phyloP scores from a whole-genome alignment of 2,113 vertebrate species.

The Azemiops feae region DNA sequence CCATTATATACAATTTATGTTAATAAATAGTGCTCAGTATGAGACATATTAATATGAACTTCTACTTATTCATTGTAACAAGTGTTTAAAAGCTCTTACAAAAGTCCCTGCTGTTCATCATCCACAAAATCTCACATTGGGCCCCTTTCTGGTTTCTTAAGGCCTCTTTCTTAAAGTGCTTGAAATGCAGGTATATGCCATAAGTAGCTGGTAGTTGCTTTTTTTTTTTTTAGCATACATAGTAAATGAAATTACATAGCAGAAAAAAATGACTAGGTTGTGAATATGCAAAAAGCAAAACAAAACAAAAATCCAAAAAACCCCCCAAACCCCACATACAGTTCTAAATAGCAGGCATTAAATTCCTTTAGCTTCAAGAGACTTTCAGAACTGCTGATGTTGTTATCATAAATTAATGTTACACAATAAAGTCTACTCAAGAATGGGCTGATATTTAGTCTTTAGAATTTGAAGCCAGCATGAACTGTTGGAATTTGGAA shows the following conservation, averaged over 20 bases:
- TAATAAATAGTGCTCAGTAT: background rate
- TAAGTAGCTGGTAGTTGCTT: background rate
- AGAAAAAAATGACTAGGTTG: background rate
- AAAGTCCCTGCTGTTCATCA: background rate
- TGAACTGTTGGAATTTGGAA: background rate
- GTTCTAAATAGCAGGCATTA: background rate
- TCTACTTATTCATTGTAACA: background rate
- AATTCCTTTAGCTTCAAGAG: background rate
- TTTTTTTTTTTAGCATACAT: background rate
- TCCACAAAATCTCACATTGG: background rate
- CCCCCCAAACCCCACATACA: background rate
- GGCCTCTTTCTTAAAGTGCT: background rate
- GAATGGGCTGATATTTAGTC: background rate
- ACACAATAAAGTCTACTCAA: background rate
- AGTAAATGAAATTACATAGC: background rate
- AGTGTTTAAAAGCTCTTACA: background rate
- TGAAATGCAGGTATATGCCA: background rate
- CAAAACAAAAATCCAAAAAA: too few species aligned
- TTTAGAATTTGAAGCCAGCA: background rate
- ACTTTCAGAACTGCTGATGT: background rate
- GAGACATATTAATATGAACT: background rate
- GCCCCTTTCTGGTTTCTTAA: background rate
- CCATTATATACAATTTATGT: background rate
- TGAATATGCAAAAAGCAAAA: background rate
- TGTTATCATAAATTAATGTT: background rate